Evolutionary conservation across 2,888 invertebrate genomes (phyloP).

Genomic region (Trichacis sp.): DNA sequence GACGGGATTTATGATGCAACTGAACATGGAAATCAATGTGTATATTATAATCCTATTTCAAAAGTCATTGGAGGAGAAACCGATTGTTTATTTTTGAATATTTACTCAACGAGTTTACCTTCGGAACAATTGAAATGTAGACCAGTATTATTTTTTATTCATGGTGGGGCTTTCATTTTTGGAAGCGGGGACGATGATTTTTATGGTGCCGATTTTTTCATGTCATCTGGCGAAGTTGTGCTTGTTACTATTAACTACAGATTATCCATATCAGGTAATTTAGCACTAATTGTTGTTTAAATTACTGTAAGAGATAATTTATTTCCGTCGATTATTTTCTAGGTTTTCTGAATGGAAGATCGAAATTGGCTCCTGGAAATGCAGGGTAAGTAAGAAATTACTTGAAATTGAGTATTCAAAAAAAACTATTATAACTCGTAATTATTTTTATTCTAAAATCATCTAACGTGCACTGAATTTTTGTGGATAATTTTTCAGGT

Average conservation of each 20-base stretch:
- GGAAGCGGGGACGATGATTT: slow-evolving; percentile 36
- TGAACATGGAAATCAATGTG: slow-evolving; percentile 51
- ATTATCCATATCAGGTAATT: too few species aligned
- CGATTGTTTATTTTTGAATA: slow-evolving; percentile 58
- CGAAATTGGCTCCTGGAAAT: slow-evolving; percentile 32
- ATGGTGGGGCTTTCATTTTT: slow-evolving; percentile 38
- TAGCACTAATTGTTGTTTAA: too few species aligned
- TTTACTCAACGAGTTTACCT: slow-evolving; percentile 55
- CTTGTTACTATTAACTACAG: slow-evolving; percentile 46
- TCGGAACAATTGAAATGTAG: slow-evolving; percentile 51
- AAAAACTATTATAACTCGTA: too few species aligned
- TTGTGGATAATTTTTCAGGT: too few species aligned
- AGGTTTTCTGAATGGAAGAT: slow-evolving; percentile 34
- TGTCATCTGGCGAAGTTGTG: slow-evolving; percentile 37
- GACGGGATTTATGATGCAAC: slow-evolving; percentile 59
- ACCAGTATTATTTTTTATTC: slow-evolving; percentile 59
- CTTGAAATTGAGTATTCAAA: too few species aligned
- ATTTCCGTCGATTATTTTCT: too few species aligned
- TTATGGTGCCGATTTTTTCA: slow-evolving; percentile 47
- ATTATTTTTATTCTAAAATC: too few species aligned
- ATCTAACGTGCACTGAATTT: too few species aligned
- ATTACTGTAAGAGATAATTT: too few species aligned
- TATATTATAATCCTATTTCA: slow-evolving; percentile 53
- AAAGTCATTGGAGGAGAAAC: slow-evolving; percentile 53
- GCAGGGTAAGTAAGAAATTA: slow-evolving; percentile 20